Conservation (phyloP, 2,797 vertebrate species). For the Pseudochirops corinnae region DNA sequence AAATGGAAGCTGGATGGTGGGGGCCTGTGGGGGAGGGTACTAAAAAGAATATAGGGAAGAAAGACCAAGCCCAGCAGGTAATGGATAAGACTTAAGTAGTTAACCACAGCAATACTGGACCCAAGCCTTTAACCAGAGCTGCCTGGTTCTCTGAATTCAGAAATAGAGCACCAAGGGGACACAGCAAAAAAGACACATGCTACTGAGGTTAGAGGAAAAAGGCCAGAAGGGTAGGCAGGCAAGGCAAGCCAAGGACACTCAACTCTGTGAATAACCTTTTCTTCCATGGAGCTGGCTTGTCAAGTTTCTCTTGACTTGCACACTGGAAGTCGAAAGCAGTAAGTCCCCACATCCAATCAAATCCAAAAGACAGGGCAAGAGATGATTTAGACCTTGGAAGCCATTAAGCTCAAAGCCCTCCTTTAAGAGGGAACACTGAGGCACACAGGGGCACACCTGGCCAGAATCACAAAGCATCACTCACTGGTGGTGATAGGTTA, state of each 20-base stretch:
- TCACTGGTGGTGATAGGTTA: background rate
- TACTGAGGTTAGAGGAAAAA: conserved; percentile 42
- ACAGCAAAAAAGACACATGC: conserved; percentile 21
- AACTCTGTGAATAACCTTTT: conserved; percentile 54
- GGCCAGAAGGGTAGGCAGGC: conserved; percentile 10
- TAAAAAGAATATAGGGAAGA: background rate
- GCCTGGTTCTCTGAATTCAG: conserved; percentile 25
- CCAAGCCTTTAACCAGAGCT: background rate
- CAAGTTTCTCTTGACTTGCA: conserved; percentile 56
- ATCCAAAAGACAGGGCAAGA: conserved; percentile 52
- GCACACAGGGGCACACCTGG: background rate
- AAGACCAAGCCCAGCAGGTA: background rate
- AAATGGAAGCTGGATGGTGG: background rate
- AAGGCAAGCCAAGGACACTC: conserved; percentile 41
- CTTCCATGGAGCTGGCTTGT: conserved; percentile 52
- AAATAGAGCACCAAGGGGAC: background rate
- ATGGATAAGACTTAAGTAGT: conserved; percentile 21
- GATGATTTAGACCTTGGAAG: background rate
- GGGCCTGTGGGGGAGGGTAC: background rate
- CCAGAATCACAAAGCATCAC: background rate
- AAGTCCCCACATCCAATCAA: conserved; percentile 40
- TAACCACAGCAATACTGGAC: background rate
- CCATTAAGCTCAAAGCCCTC: background rate
- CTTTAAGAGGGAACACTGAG: background rate
- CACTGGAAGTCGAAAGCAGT: conserved; percentile 30